Conservation (phyloP, 92 coral and sea anemone genomes). For the Palythoa caribaeorum region DNA sequence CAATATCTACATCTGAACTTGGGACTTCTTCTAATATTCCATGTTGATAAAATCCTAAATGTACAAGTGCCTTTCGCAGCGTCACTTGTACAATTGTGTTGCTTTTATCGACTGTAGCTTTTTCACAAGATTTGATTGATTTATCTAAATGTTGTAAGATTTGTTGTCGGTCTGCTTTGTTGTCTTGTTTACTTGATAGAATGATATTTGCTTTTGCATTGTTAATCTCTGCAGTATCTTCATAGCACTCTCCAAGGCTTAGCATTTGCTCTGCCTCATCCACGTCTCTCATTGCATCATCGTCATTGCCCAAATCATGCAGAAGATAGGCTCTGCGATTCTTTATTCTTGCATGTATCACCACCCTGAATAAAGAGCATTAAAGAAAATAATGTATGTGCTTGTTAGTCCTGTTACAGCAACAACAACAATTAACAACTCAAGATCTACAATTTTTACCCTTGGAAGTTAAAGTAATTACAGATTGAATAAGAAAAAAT, state of each 20-base stretch:
- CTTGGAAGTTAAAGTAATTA: no score
- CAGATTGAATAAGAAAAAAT: no score
- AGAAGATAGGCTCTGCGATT: conserved; percentile 33
- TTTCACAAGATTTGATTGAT: conserved; percentile 26
- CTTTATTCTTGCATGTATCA: conserved; percentile 54
- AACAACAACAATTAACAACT: neutral
- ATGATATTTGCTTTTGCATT: conserved; percentile 46
- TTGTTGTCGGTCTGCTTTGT: neutral
- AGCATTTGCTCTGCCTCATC: conserved; percentile 59
- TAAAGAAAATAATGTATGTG: neutral
- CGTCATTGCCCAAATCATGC: conserved; percentile 45
- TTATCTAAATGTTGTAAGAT: conserved; percentile 38
- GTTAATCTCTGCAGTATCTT: conserved; percentile 51
- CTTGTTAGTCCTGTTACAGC: neutral
- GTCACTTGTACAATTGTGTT: conserved; percentile 33
- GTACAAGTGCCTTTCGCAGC: conserved; percentile 53
- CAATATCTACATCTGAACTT: conserved; percentile 40
- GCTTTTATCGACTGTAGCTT: conserved; percentile 54
- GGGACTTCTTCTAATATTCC: conserved; percentile 59
- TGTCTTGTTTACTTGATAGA: conserved; percentile 33
- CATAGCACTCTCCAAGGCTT: conserved; percentile 42
- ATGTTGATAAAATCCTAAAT: conserved; percentile 59
- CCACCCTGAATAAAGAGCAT: conserved; percentile 20
- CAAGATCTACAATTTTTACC: neutral
- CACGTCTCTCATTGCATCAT: conserved; percentile 52